Base-by-base conservation (phyloP, 1,140 invertebrate species). In the Geopemphigus sp. region DNA sequence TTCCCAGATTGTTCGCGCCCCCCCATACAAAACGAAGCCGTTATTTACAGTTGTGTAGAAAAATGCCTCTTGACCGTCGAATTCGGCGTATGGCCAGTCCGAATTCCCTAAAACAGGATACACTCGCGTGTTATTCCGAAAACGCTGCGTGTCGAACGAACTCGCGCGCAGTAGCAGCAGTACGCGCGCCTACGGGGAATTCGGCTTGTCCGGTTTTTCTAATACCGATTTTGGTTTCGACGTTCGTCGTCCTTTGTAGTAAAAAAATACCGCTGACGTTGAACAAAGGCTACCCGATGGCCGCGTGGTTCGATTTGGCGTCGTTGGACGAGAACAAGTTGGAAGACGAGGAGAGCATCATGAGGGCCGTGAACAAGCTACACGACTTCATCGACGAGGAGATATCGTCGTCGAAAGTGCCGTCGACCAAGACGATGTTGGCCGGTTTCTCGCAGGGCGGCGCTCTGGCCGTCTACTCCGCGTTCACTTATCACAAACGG, bases 261-360 rank as follows among this genome's bases (percentile, higher is more conserved):
- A 90, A 92, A 56, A 91, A 91, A 61, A 95, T 95, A 87, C 93
- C 95, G 19, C 96, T 98, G 0, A 95, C 96, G 6, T 86, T 98
- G 50, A 98, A 98, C 88, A 91, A 90, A 82, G 96, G 96, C 1
- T 95, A 95, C 84, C 89, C 89, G 82, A 98, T 98, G 95, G 95
- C 95, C 17, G 96, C 95, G 17, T 98, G 96, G 95, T 98, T 98
- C 88, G 96, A 98, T 87, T 88, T 98, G 74, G 89, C 90, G 85
- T 91, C 92, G 12, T 86, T 98, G 82, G 92, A 95, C 85, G 90
- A 92, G 19, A 90, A 89, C 81, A 92, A 92, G n/a, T 90, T 91
- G 14, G 95, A 98, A 87, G 97, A 99, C 88, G 94, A 94, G 84
- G 91, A 84, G 81, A 88, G 94, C 10, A 97, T 99, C 82, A 89